Evolutionary conservation across 2,888 invertebrate genomes (phyloP), one percentile per base, ranked within the genome.

Genomic region (Aphodius granarius): DNA sequence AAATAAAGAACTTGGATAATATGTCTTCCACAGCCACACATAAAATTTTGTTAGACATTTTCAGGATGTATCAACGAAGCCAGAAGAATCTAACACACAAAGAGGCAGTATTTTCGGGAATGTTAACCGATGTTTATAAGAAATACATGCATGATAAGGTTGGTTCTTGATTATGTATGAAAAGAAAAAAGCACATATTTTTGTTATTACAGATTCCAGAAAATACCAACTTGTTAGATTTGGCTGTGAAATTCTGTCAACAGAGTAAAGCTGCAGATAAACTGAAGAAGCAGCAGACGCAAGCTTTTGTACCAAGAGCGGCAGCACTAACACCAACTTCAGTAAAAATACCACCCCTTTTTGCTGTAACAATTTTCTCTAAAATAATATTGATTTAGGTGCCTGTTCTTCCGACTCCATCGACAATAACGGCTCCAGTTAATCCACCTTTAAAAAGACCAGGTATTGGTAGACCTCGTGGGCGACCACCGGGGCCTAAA

Each of bases 71-170:
- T 85, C 91, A 92, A 78, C 91, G 91, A 83, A 91, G 91, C 0
- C 91, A 92, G 78, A 94, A 93, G 83, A 90, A 92, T 83, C 86
- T 88, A 18, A 86, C 88, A 5, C 85, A 86, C 15, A 93, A 92
- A 82, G 91, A 92, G 79, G 83, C 86, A 0, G 88, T 90, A 74
- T 92, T 94, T 79, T 89, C 90, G 0, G 89, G 90, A 72, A 87
- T 95, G 77, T 85, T 95, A 0, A 88, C 91, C 3, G 95, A 95
- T 68, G 91, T 92, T 2, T 95, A 94, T 82, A 93, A 92, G 83
- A 88, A 91, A 64, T 91, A 91, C 23, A 89, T 89, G 63, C 88
- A 90, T 20, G 90, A 90, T 72, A 91, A 91, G 81, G 90, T 91
- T 66, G 85, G 75, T 75, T 19, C 75, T 91, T 66, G 85, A 74